A percentile compares a stretch with the other conserved stretches of the same genome.
phyloP scores from a whole-genome alignment of 2,797 vertebrate genomes.

The Gephyroberyx darwinii region DNA sequence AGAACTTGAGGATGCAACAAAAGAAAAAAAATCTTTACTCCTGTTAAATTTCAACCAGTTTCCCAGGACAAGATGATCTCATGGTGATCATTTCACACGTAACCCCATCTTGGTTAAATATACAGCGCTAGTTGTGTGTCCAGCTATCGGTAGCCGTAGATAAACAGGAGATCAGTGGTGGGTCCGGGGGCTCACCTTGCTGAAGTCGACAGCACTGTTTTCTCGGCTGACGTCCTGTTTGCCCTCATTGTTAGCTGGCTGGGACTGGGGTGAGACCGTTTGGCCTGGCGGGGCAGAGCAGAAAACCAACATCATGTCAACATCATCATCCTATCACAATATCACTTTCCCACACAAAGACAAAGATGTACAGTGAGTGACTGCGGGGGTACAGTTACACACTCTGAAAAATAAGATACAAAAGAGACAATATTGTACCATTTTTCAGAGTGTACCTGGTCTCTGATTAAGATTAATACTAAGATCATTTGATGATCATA shows the following conservation, averaged over 20 bases:
- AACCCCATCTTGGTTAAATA: slow-evolving; percentile 68
- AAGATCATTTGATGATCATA: not conserved
- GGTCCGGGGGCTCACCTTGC: slow-evolving; percentile 87
- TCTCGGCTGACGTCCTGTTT: slow-evolving; percentile 96
- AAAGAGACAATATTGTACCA: slow-evolving; percentile 33
- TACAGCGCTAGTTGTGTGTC: slow-evolving; percentile 44
- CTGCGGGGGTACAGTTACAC: slow-evolving; percentile 46
- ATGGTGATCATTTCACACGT: slow-evolving; percentile 54
- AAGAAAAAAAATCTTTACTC: slow-evolving; percentile 40
- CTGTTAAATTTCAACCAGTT: slow-evolving; percentile 31
- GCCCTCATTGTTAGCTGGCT: slow-evolving; percentile 87
- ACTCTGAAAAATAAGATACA: slow-evolving; percentile 51
- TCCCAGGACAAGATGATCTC: slow-evolving; percentile 47
- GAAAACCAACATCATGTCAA: slow-evolving; percentile 48
- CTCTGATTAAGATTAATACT: slow-evolving; percentile 15
- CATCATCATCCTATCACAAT: slow-evolving; percentile 26
- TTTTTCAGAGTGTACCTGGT: slow-evolving; percentile 44
- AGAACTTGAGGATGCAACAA: not conserved
- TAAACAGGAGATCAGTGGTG: slow-evolving; percentile 65
- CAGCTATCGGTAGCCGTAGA: slow-evolving; percentile 50
- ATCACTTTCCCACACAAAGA: slow-evolving; percentile 52
- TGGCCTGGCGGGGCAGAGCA: slow-evolving; percentile 84
- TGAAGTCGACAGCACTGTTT: slow-evolving; percentile 97
- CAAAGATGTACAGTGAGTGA: slow-evolving; percentile 44
- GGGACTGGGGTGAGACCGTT: slow-evolving; percentile 92